Percentiles rank a stretch among this genome's conserved stretches.
Conservation (phyloP, 92 coral and sea anemone species). For the Parazoanthus darwini region DNA sequence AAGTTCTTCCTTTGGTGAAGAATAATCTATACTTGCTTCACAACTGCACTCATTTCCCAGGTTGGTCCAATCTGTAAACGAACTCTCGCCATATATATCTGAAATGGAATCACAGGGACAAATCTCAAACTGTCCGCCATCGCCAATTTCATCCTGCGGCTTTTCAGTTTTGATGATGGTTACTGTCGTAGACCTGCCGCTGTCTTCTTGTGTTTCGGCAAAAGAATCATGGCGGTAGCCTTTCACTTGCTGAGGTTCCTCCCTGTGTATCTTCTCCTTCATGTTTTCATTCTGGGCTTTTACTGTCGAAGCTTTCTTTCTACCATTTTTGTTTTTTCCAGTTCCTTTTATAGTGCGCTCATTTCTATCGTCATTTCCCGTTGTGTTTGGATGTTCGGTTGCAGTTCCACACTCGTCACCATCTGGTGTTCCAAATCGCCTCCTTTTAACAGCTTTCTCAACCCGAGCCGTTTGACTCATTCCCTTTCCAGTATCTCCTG, state of each 20-base stretch:
- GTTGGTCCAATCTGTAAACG: background rate
- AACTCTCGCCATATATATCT: background rate
- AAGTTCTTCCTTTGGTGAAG: slow-evolving; percentile 1
- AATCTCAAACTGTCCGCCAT: background rate
- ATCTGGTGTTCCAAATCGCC: background rate
- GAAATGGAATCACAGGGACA: background rate
- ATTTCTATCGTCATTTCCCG: background rate
- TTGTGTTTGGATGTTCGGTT: background rate
- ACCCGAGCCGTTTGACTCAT: background rate
- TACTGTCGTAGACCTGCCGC: background rate
- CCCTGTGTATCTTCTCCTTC: background rate
- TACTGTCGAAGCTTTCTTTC: background rate
- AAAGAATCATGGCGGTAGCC: background rate
- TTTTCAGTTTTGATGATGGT: background rate
- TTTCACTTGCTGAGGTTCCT: background rate
- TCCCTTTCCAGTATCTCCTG: background rate
- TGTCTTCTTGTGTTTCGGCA: background rate
- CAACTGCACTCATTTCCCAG: background rate
- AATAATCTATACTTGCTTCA: background rate
- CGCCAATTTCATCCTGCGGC: background rate
- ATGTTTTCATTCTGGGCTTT: background rate
- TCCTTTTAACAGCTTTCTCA: slow-evolving; percentile 1
- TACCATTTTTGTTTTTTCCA: background rate
- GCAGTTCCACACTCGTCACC: background rate
- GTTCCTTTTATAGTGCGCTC: background rate